Base-by-base conservation (phyloP, 2,113 vertebrate genomes). In the Nesospiza acunhae region DNA sequence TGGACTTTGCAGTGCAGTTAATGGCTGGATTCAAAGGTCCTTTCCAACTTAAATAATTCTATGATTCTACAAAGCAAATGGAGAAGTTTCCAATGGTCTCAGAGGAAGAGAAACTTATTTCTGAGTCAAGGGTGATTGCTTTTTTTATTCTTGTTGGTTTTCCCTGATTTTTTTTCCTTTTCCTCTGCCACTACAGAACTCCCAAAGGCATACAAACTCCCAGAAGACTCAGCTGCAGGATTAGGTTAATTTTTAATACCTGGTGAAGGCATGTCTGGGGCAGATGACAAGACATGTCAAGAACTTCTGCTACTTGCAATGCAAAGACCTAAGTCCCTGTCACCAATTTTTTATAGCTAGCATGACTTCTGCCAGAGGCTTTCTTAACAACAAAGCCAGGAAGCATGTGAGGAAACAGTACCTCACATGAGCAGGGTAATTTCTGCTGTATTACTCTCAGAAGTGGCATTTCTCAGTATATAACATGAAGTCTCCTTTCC, bases 241-340 rank as follows among this genome's bases (percentile, higher is more conserved):
- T 74, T 59, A 86, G 35, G 64, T 78, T 92, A 78, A 89, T 87
- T 92, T 94, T 94, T 93, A 94, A 89, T 90, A 89, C 56, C 60
- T 44, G 60, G 63, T 47, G 72, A 96, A 90, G 83, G 76, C 55
- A 86, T 9, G 15, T 50, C 39, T 74, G 37, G 72, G 66, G 55
- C 55, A 96, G 50, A 84, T 15, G 30, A 81, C 50, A 92, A 84
- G 83, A 89, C 92, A 80, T 6, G 39, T 64, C 73, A 87, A 47
- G 69, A 92, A 84, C 27, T 86, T 74, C 47, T 84, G 37, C 79
- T 83, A 76, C 50, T 86, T 91, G 39, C 19, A 60, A 90, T 90
- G 80, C 64, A 89, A 90, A 89, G 44, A 86, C 23, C 33, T 67
- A 83, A 73, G 64, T 55, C 39, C 27, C 15, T 30, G 27, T 55